phyloP scores from a whole-genome alignment of 2,113 vertebrate species.

The Glaucidium brasilianum region DNA sequence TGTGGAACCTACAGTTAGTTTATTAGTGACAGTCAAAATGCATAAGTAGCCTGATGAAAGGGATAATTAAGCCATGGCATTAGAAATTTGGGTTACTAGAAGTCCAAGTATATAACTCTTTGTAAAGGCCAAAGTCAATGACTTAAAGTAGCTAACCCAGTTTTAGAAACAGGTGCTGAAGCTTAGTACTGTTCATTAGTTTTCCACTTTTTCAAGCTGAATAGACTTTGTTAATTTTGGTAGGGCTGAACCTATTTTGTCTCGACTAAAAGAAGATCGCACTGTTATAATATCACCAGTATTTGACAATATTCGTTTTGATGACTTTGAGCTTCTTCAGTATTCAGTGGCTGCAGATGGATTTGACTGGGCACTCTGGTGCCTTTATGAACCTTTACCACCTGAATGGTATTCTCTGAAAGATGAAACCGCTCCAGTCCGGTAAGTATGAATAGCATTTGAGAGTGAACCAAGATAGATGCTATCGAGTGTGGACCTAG shows the following conservation, averaged over 20 bases:
- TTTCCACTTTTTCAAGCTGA: neutral
- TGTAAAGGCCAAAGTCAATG: neutral
- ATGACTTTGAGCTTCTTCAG: slow-evolving; percentile 14
- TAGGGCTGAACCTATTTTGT: slow-evolving; percentile 56
- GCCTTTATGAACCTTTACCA: slow-evolving; percentile 8
- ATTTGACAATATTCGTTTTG: slow-evolving; percentile 56
- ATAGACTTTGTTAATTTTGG: neutral
- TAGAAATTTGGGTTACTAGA: neutral
- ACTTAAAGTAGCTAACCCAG: neutral
- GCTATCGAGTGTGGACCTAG: neutral
- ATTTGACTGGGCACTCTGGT: slow-evolving; percentile 62
- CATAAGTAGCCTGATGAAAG: neutral
- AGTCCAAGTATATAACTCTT: neutral
- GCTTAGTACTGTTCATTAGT: neutral
- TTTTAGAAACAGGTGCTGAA: neutral
- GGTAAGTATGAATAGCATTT: neutral
- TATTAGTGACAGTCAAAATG: neutral
- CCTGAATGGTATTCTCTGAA: neutral
- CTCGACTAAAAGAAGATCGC: slow-evolving; percentile 51
- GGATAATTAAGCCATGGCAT: neutral
- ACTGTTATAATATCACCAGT: slow-evolving; percentile 36
- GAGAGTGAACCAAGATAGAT: neutral
- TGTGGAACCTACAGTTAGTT: neutral
- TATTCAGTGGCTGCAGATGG: slow-evolving; percentile 5
- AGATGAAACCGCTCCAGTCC: slow-evolving; percentile 40